These are phyloP conservation scores for Pseudomyrmex cubaensis DNA, from an alignment of 1,140 invertebrate genomes.

Conservation along the genomic window DNA sequence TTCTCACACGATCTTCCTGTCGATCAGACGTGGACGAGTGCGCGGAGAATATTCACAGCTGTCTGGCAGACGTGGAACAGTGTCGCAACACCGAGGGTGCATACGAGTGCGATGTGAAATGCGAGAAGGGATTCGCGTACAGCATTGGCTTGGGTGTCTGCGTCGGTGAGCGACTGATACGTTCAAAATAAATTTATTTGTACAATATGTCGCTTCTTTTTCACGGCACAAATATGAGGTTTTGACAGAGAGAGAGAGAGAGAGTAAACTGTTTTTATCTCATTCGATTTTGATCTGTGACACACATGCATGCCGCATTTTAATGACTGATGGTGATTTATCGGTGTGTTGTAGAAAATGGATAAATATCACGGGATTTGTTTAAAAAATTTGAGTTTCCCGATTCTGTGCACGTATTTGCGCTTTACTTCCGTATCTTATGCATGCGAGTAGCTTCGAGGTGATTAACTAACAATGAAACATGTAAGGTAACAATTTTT, in stretches of 20 bases:
- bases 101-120: constrained; percentile 86
- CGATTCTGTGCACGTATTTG: constrained; percentile 23
- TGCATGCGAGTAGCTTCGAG: constrained; percentile 62
- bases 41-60: constrained; percentile 80
- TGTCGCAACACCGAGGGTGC: constrained; percentile 86
- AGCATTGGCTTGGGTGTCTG: constrained; percentile 84
- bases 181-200: neutral
- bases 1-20: constrained; percentile 1
- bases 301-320: constrained; percentile 29
- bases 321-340: neutral
- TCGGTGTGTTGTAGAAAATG: too few species aligned
- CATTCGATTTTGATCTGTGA: neutral
- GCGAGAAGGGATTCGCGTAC: constrained; percentile 89
- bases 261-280: too few species aligned
- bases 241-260: too few species aligned
- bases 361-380: neutral
- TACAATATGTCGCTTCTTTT: too few species aligned
- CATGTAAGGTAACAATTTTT: too few species aligned
- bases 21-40: constrained; percentile 87
- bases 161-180: constrained; percentile 80
- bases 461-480: neutral
- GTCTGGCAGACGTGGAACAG: constrained; percentile 81
- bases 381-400: neutral
- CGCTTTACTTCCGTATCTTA: neutral
- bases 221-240: too few species aligned